Evolutionary conservation across 2,113 vertebrate species (phyloP), one percentile per base, ranked within the genome.

Genomic region (Nothobranchius furzeri): DNA sequence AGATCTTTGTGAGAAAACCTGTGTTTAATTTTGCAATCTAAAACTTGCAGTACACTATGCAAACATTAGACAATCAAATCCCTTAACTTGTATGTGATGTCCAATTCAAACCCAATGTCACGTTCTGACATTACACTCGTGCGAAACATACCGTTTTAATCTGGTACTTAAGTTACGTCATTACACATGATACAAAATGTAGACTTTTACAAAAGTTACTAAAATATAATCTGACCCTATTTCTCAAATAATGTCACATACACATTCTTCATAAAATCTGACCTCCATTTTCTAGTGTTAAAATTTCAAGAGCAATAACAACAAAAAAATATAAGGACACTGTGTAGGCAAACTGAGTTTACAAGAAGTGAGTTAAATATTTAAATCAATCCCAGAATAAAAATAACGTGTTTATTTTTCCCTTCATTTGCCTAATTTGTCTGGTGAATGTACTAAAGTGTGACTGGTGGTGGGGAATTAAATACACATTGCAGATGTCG

Each of bases 171-270:
- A 87, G 78, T 86, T 87, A 75, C 68, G 78, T 84, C 78, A 76
- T 86, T 86, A 86, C 75, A 90, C 75, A 79, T 72, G 76, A 75
- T 92, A 92, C 68, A 92, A 91, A 91, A 90, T 77, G 78, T 85
- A 81, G 76, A 85, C 73, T 84, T 83, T 86, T 82, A 86, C 70
- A 90, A 88, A 87, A 87, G 79, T 86, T 86, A 88, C 81, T 87
- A 89, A 91, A 92, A 91, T 87, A 87, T 76, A 90, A 71, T 87
- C 79, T 87, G 79, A 68, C 68, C 71, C 59, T 62, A 58, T 70
- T 81, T 79, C 61, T 62, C 69, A 67, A 71, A 72, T 64, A 70
- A 75, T 58, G 47, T 79, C 64, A 58, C 68, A 74, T 60, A 87
- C 78, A 79, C 62, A 68, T 80, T 73, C 75, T 86, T 87, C 53